Base-by-base conservation (phyloP, 2,888 invertebrate species). In the Ophioninae sp. region DNA sequence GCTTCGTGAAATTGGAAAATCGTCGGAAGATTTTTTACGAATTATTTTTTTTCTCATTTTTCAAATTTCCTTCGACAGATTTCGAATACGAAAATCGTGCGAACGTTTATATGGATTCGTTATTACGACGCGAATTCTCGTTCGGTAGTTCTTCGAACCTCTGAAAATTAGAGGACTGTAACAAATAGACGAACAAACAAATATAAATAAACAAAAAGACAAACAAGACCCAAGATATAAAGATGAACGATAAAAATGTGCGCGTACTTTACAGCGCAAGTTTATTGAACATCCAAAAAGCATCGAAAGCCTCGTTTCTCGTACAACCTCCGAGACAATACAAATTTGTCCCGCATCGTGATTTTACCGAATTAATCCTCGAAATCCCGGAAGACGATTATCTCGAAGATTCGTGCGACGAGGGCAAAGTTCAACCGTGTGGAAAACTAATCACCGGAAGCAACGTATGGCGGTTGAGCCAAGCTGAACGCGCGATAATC, bases 371-470 rank as follows among this genome's bases (percentile, higher is more conserved):
- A 44, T 69, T 76, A 21, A 44, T 75, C 76, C 59, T 39, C 39
- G 41, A 64, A 61, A 65, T 74, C 44, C 62, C 20, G 62, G 56
- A 68, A 68, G 56, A 76, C 57, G 70, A 72, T 68, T 56, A 74
- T 74, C 61, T 56, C 68, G 73, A 72, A 41, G 73, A 82, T 61
- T 65, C 70, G 61, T 57, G 62, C 23, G 78, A 41, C 56, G 72
- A 70, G 75, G 75, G 70, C 61, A 65, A 61, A 65, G 82, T 82
- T 86, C 87, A 86, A 83, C 86, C 86, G 81, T 85, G 81, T 85
- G 87, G 88, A 89, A 89, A 89, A 88, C 88, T 87, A 88, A 88
- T 88, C 85, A 81, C 69, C 61, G 37, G 37, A 37, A 61, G 59
- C 69, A 62, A 13, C 76, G 70, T 76, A 72, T 73, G 56, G 39